These are phyloP conservation scores for Stegastes partitus DNA, from an alignment of 2,113 vertebrate genomes.

Conservation along the genomic window DNA sequence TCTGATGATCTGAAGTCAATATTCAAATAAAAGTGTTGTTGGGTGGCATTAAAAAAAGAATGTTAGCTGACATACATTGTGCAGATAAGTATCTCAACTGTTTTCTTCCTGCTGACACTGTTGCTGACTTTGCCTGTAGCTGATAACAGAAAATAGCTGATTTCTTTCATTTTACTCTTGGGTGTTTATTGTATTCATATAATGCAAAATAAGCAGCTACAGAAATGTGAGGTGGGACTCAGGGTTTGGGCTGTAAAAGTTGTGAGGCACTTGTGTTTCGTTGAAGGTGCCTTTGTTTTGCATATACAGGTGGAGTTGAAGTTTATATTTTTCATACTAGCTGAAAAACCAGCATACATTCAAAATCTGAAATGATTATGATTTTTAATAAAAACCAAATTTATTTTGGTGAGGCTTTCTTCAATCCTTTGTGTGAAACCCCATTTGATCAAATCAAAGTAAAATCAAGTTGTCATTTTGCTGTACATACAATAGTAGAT, in stretches of 20 bases:
- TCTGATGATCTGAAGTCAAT: background rate
- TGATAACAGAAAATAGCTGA: background rate
- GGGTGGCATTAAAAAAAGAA: too few species aligned
- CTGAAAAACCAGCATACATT: constrained; percentile 60
- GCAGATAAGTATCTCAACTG: too few species aligned
- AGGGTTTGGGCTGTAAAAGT: constrained; percentile 31
- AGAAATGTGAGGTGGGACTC: constrained; percentile 52
- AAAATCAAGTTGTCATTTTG: too few species aligned
- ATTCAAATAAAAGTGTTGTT: too few species aligned
- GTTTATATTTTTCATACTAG: constrained; percentile 76
- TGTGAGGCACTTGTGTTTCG: constrained; percentile 47
- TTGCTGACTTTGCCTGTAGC: background rate
- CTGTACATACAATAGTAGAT: too few species aligned
- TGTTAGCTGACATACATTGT: too few species aligned
- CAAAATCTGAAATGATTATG: constrained; percentile 50
- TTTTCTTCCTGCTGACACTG: background rate
- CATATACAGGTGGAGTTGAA: constrained; percentile 60
- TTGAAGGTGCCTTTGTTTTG: constrained; percentile 62
- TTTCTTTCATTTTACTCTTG: background rate
- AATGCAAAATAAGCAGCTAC: background rate
- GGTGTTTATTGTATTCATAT: background rate
- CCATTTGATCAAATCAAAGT: too few species aligned
- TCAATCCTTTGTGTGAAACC: background rate
- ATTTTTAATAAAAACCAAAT: constrained; percentile 79
- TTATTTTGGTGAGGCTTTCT: constrained; percentile 52